These are phyloP conservation scores for Drosophila prolongata DNA, from an alignment of 2,888 invertebrate species.

Conservation along the genomic window DNA sequence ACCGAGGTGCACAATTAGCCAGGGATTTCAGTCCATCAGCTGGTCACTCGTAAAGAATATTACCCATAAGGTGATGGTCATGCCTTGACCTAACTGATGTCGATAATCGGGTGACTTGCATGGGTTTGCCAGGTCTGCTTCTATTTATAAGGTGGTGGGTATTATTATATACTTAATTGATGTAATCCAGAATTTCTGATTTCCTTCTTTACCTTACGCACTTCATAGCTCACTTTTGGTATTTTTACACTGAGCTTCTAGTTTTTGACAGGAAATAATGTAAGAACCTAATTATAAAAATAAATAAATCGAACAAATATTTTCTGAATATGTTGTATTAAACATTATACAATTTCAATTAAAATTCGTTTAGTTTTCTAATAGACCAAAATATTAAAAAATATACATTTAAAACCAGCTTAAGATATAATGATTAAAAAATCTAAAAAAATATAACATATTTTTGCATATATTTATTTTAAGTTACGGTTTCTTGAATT, in stretches of 20 bases:
- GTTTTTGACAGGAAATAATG: not conserved
- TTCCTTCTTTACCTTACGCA: not conserved
- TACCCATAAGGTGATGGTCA: not conserved
- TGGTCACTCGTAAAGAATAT: not conserved
- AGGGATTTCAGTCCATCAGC: not conserved
- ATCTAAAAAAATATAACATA: not conserved
- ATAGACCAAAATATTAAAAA: not conserved
- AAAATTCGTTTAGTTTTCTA: too few relatives aligned
- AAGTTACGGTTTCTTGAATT: too few relatives aligned
- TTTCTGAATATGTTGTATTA: too few relatives aligned
- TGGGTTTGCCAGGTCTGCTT: not conserved
- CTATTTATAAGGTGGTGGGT: constrained; percentile 8
- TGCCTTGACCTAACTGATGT: not conserved
- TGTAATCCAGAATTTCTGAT: not conserved
- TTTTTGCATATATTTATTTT: too few relatives aligned
- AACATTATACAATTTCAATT: too few relatives aligned
- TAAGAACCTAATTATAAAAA: too few relatives aligned
- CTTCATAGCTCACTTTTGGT: too few relatives aligned
- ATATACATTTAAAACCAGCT: not conserved
- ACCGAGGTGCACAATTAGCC: not conserved
- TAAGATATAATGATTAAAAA: not conserved
- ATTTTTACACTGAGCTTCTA: not conserved
- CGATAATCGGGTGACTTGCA: constrained; percentile 9
- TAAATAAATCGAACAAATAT: too few relatives aligned
- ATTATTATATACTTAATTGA: constrained; percentile 8